These are phyloP conservation scores for Fukomys damarensis DNA, from an alignment of 2,113 vertebrate species.

Conservation along the genomic window DNA sequence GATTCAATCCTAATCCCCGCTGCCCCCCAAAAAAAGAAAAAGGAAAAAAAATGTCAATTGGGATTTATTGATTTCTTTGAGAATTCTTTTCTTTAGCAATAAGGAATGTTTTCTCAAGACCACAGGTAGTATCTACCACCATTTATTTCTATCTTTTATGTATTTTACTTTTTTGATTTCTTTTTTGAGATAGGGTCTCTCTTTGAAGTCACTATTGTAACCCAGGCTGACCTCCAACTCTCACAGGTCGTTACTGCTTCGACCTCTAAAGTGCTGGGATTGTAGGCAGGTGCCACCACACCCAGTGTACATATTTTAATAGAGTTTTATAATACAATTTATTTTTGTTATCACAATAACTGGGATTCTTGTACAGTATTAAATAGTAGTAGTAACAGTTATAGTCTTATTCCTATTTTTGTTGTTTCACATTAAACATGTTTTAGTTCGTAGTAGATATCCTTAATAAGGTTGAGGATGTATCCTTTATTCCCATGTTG, in stretches of 20 bases:
- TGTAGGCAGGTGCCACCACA: neutral
- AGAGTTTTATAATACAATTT: neutral
- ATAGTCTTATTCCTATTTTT: neutral
- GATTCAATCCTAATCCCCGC: neutral
- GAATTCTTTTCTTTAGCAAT: neutral
- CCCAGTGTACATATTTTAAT: neutral
- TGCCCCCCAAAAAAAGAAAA: neutral
- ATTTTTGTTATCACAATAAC: neutral
- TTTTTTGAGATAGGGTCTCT: neutral
- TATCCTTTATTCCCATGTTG: neutral
- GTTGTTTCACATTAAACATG: conserved; percentile 37
- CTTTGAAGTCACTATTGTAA: neutral
- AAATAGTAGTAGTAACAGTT: neutral
- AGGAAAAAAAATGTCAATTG: neutral
- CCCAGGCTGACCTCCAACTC: neutral
- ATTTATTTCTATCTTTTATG: neutral
- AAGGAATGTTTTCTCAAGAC: neutral
- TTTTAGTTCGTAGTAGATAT: neutral
- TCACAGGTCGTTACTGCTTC: neutral
- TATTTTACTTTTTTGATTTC: neutral
- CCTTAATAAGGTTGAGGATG: conserved; percentile 17
- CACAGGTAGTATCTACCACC: neutral
- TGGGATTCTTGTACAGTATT: neutral
- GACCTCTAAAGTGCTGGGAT: neutral
- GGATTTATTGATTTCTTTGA: conserved; percentile 39